These are phyloP conservation scores for Aphelinus certus DNA, from an alignment of 1,140 invertebrate genomes.

Conservation along the genomic window DNA sequence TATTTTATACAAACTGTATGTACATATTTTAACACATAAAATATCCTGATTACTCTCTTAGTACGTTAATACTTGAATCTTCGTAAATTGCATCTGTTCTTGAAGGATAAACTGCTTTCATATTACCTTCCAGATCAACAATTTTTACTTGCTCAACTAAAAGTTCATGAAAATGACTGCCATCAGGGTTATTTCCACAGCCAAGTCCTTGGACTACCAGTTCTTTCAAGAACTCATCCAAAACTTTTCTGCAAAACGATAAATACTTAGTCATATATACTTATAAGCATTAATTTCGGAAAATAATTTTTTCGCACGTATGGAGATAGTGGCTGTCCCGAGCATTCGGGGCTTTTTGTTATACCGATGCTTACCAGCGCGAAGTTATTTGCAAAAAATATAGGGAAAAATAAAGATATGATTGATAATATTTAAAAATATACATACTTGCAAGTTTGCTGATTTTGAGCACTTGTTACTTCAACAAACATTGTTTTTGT, in stretches of 20 bases:
- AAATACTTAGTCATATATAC: constrained; percentile 12
- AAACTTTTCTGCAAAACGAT: constrained; percentile 64
- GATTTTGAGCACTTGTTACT: constrained; percentile 77
- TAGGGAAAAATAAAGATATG: neutral
- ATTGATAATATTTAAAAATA: constrained; percentile 5
- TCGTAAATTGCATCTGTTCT: constrained; percentile 74
- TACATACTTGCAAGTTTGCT: constrained; percentile 71
- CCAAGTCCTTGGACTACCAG: constrained; percentile 69
- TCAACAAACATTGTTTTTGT: constrained; percentile 80
- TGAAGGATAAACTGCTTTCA: constrained; percentile 82
- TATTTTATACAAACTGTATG: constrained; percentile 20
- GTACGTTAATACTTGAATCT: constrained; percentile 56
- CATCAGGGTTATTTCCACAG: constrained; percentile 46
- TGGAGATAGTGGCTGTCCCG: too few relatives aligned
- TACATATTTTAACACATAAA: constrained; percentile 15
- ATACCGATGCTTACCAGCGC: too few relatives aligned
- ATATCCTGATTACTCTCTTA: constrained; percentile 49
- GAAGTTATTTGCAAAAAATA: too few relatives aligned
- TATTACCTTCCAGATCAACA: constrained; percentile 73
- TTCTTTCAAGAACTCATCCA: constrained; percentile 75
- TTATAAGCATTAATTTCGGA: neutral
- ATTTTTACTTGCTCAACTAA: constrained; percentile 76
- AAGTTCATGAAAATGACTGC: constrained; percentile 56
- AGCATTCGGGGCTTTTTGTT: too few relatives aligned
- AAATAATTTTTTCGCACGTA: neutral